Base-by-base conservation (phyloP, 2,797 vertebrate genomes). In the Tolypeutes matacus region DNA sequence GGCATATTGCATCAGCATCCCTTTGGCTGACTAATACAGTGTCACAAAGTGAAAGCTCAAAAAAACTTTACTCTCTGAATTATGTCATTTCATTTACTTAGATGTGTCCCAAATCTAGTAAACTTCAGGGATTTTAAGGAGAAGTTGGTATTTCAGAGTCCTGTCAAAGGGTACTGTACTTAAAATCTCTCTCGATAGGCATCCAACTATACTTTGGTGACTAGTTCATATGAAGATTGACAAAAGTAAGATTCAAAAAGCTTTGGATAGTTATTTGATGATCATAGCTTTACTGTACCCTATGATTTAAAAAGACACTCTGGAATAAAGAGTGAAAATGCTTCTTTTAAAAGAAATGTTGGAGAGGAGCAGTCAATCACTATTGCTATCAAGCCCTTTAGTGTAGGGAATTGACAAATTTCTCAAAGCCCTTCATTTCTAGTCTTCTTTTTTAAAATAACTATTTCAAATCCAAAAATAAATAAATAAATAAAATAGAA, bases 171-270 rank as follows among this genome's bases (percentile, higher is more conserved):
- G 12, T 17, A 67, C 29, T 46, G 29, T 14, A 4, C 42, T 93
- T 70, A 81, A 76, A 85, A 23, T 89, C 27, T 92, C 15, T 69
- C 31, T 91, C 64, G 13, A 81, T 64, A 64, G 14, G 31, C 46
- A 87, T 0, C 8, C n/a, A 42, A 5, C 85, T 81, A 65, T 0
- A 56, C 39, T 34, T 17, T 46, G 34, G 46, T 75, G 29, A 80
- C 60, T 53, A 77, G 31, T 67, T 67, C 8, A 39, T 58, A 82
- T 17, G 29, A 65, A 75, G 27, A 82, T 6, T 51, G 46, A 93
- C 18, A 81, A 81, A 76, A 42, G 60, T 76, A 70, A 85, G 27
- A 85, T 60, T 80, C 17, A 81, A 81, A 94, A 80, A 58, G 39
- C 8, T 81, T 70, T 76, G 39, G 18, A 53, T 23, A 88, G 23